A percentile compares a stretch with the other conserved stretches of the same genome.
Evolutionary conservation across 2,113 vertebrate species (phyloP).

Genomic region (Ceuthmochares aereus): DNA sequence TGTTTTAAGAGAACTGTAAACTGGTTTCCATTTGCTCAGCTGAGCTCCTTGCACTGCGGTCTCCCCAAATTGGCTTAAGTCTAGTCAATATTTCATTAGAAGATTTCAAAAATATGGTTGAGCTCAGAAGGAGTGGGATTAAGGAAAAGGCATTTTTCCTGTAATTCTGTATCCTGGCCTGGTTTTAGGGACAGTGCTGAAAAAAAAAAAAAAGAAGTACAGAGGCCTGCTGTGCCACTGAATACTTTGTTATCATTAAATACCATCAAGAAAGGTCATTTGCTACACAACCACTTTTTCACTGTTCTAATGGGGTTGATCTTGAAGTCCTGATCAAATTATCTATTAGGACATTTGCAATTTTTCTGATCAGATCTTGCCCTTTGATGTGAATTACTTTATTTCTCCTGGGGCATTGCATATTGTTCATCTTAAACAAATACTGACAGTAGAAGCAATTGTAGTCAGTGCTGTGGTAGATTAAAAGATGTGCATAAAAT

Average conservation of each 20-base stretch:
- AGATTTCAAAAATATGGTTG: neutral
- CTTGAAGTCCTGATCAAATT: neutral
- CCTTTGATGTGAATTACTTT: neutral
- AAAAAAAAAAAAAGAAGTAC: neutral
- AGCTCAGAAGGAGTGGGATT: neutral
- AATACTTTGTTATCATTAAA: neutral
- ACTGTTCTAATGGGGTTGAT: neutral
- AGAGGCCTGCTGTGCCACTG: neutral
- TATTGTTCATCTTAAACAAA: neutral
- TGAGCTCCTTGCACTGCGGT: neutral
- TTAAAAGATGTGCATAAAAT: fast-evolving
- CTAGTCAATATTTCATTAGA: neutral
- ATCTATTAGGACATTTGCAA: neutral
- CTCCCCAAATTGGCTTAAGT: neutral
- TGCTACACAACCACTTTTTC: neutral
- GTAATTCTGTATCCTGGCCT: neutral
- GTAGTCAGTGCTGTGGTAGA: neutral
- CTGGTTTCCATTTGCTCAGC: neutral
- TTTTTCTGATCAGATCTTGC: neutral
- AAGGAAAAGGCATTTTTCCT: neutral
- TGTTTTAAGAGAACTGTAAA: neutral
- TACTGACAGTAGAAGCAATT: neutral
- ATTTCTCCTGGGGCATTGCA: neutral
- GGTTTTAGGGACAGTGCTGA: neutral
- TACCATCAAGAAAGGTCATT: neutral